phyloP scores from a whole-genome alignment of 2,113 vertebrate genomes.

The Anthoscopus minutus region DNA sequence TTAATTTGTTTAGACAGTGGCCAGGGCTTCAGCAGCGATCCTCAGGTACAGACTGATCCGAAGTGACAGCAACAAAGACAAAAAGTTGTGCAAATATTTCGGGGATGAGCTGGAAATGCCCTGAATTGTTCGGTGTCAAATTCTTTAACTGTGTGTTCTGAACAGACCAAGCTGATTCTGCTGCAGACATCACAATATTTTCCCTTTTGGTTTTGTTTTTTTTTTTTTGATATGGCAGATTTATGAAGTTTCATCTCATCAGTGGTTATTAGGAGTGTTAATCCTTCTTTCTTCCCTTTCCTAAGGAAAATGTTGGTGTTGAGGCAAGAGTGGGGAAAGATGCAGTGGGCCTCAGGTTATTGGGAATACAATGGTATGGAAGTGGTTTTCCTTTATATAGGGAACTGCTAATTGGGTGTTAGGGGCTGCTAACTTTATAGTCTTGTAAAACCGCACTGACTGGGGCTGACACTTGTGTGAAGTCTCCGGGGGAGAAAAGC shows the following conservation, averaged over 20 bases:
- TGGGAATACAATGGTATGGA: conserved; percentile 23
- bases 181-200: background rate
- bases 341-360: background rate
- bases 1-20: background rate
- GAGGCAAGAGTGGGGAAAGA: background rate
- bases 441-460: conserved; percentile 47
- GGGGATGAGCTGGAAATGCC: background rate
- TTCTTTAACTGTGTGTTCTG: background rate
- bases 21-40: background rate
- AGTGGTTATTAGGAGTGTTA: background rate
- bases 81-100: background rate
- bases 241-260: background rate
- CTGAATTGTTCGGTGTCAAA: background rate
- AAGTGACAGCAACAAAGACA: background rate
- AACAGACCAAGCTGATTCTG: background rate
- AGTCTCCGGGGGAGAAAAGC: background rate
- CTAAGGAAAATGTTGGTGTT: background rate
- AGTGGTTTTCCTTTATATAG: conserved; percentile 42
- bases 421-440: conserved; percentile 67
- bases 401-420: conserved; percentile 60
- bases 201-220: background rate
- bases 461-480: conserved; percentile 1
- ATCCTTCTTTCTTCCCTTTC: background rate
- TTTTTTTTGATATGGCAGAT: background rate
- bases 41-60: background rate